Evolutionary conservation across 2,797 vertebrate species (phyloP).

Genomic region (Pseudomugil tenellus): DNA sequence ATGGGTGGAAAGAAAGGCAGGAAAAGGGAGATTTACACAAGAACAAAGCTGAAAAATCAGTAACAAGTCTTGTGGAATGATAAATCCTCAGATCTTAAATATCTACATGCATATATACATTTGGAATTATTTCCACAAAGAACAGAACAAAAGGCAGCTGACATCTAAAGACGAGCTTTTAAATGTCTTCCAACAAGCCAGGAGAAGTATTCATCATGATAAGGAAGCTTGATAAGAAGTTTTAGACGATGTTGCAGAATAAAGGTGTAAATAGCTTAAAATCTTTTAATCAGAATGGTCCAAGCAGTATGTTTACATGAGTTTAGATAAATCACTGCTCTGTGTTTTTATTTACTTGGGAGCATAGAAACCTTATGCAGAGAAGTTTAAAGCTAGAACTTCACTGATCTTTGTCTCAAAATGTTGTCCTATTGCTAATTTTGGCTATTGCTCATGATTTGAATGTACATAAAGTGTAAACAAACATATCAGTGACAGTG

Average conservation of each 20-base stretch:
- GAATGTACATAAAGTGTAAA: slow-evolving; percentile 16
- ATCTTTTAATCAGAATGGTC: neutral
- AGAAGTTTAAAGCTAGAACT: neutral
- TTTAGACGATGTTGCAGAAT: neutral
- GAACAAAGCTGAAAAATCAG: neutral
- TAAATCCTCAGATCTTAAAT: too few species aligned
- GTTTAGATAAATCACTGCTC: neutral
- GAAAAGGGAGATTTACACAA: neutral
- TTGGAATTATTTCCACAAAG: neutral
- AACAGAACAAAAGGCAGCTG: too few species aligned
- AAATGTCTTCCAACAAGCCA: too few species aligned
- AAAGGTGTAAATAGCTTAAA: neutral
- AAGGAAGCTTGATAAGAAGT: too few species aligned
- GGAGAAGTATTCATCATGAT: too few species aligned
- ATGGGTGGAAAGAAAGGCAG: neutral
- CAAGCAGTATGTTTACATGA: neutral
- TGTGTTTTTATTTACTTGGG: neutral
- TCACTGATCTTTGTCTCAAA: too few species aligned
- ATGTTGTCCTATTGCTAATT: too few species aligned
- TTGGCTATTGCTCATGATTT: slow-evolving; percentile 10
- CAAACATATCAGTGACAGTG: slow-evolving; percentile 51
- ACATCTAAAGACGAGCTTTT: too few species aligned
- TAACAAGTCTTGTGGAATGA: neutral
- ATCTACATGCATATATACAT: too few species aligned
- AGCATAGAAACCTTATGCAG: neutral